Evolutionary conservation across 2,888 invertebrate species (phyloP), one percentile per base, ranked within the genome.

Genomic region (Diaphora mendica): DNA sequence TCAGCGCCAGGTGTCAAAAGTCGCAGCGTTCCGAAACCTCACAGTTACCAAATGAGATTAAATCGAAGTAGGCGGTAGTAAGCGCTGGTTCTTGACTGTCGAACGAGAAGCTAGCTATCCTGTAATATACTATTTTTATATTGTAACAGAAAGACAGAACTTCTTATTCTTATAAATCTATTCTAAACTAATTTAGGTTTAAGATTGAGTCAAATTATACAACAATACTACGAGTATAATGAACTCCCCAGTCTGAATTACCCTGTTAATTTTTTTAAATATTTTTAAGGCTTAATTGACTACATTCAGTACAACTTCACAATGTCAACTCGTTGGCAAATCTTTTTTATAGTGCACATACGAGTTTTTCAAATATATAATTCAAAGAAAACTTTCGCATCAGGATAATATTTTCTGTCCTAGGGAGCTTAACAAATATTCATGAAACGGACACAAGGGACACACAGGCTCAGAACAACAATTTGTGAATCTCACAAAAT

Each of bases 21-120:
- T 83, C 90, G 89, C 90, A 89, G 85, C 89, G 89, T 90, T 88
- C 86, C 83, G 85, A 95, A 92, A 96, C 96, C 98, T 98, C 99
- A 98, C 98, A 98, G 98, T 99, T 99, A 99, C 99, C 98, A 98
- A 98, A 98, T 99, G 99, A 99, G 99, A 99, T 99, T 99, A 97
- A 97, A 97, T 97, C 96, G 97, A 96, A 96, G 95, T 93, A 95
- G 94, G 95, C 93, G 85, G 51, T n/a, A 55, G 51, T 76, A 95
- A 95, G 94, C 94, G 92, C 87, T 86, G 82, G 74, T 30, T 82
- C 78, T 80, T 82, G 84, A 80, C 77, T 77, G 77, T 76, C 72
- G 72, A 73, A 78, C 70, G 73, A 68, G 66, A 79, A 71, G 71
- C 64, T 48, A 65, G 35, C 26, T 68, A 68, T 55, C 23, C 64